Evolutionary conservation across 1,140 invertebrate genomes (phyloP), one percentile per base, ranked within the genome.

Genomic region (Andrena cerasifolii): DNA sequence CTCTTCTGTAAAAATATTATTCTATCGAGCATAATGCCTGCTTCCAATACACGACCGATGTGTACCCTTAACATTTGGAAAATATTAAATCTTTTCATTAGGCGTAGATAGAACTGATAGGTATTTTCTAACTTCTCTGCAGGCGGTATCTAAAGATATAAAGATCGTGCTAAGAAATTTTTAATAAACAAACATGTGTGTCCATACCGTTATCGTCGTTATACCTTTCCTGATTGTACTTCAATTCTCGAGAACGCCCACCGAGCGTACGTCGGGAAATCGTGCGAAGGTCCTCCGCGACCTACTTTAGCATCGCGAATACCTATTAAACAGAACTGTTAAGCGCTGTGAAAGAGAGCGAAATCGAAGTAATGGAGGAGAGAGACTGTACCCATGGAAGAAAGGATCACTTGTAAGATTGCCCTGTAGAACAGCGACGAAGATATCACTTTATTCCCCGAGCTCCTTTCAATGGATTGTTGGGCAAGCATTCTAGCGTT

Each of bases 401-500:
- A 85, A 51, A 95, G 84, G 49, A 95, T 85, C 24, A 96, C 91
- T 93, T 97, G 95, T n/a, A 98, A 90, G 53, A 97, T 82, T 21
- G 96, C 94, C 85, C 96, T 93, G 80, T 96, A 96, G 79, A 96
- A 95, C 18, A 97, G 89, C 12, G 95, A 94, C 59, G 93, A 93
- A 75, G 94, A 93, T 0, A 95, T 93, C 78, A 95, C 88, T 80
- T 95, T 91, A 77, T 93, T 93, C 53, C 93, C 89, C 51, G 93
- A 89, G 26, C 95, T 94, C 78, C 96, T 93, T 65, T 96, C 94
- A 6, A 96, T 89, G 0, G 96, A 95, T 87, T 98, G 97, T 10
- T 96, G 95, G 7, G 96, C 96, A 49, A 98, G 90, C 96, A 97
- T 98, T 79, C 96, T 93, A 6, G 96, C 95, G 90, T 97, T 97